Base-by-base conservation (phyloP, 2,113 vertebrate genomes). In the Gallinago jamesoni region DNA sequence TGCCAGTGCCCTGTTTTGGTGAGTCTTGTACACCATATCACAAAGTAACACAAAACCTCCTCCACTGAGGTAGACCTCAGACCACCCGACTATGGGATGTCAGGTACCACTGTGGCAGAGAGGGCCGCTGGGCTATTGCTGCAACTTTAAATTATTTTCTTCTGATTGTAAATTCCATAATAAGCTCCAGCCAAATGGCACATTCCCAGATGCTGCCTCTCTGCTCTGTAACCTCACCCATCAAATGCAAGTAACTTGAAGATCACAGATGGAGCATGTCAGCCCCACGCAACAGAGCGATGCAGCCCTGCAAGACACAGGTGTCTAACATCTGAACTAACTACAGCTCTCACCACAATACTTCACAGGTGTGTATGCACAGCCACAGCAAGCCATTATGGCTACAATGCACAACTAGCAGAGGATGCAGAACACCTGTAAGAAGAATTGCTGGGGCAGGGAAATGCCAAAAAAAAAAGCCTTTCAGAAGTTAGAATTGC, bases 311-410 rank as follows among this genome's bases (percentile, higher is more conserved):
- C 0, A 1, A 56, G 75, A 70, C 3, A 15, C 9, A 24, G 41
- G 2, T 2, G 2, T 28, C 31, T 23, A 45, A 50, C 21, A 28
- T 9, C 28, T 43, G 56, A 45, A 62, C 41, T 43, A 53, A 70
- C 5, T 53, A 37, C 67, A 76, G 48, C 48, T 83, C 80, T 76
- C 67, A n/a, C 22, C 43, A 14, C 24, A 19, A 5, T 4, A 48
- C 10, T 13, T 60, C 1, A 41, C 12, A 19, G 37, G 31, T 6
- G 31, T 6, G 9, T 6, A 17, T 10, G 7, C 19, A 35, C 0
- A 59, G 57, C 33, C 72, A 48, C 56, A 3, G 2, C 45, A 52
- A 77, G 33, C 33, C 39, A 7, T 30, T 50, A 39, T 1, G 14
- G 33, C 19, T 56, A 39, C 59, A 67, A 4, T 0, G 3, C 64